Base-by-base conservation (phyloP, 2,113 vertebrate species). In the Marcusenius ussheri region DNA sequence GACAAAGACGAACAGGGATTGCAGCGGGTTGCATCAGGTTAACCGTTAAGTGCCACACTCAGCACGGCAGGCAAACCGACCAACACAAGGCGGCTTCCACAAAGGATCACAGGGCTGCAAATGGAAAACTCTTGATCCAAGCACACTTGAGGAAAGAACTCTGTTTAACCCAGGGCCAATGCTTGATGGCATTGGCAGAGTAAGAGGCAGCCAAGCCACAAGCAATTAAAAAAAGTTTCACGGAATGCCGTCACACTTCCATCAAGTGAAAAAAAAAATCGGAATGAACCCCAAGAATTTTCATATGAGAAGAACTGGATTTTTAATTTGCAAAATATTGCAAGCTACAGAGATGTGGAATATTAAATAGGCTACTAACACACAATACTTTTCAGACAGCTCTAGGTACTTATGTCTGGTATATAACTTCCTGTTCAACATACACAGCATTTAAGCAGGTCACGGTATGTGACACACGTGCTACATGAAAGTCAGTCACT, bases 1-100 rank as follows among this genome's bases (percentile, higher is more conserved):
- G 46, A 91, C 90, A 90, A 92, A 91, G 93, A 93, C 92, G 93
- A 93, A 93, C 92, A 93, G 91, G 91, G 88, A 93, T 95, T 91
- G 90, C 93, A 94, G 94, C 93, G 93, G 93, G 89, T 89, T 45
- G 24, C 93, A 92, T 92, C 90, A 83, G 90, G 91, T 90, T 93
- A 91, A 93, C 92, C 90, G 90, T 91, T 93, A 93, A 93, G 93
- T 92, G 89, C 83, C 89, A 88, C 49, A 56, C 51, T 31, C 31
- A 42, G 53, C 85, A 53, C n/a, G 8, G 49, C 49, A 42, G 35
- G 27, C 49, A 42, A 17, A 27, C 70, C 91, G 91, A 92, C 92
- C 21, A 93, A 93, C 27, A 90, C 50, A 51, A 80, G 90, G n/a
- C 50, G 56, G 39, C 53, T 89, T 45, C 49, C 83, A 83, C 89